Percentiles rank a stretch among this genome's conserved stretches.
These are phyloP conservation scores for Rhabdophis nuchalis DNA, from an alignment of 2,797 vertebrate genomes.

Conservation along the genomic window DNA sequence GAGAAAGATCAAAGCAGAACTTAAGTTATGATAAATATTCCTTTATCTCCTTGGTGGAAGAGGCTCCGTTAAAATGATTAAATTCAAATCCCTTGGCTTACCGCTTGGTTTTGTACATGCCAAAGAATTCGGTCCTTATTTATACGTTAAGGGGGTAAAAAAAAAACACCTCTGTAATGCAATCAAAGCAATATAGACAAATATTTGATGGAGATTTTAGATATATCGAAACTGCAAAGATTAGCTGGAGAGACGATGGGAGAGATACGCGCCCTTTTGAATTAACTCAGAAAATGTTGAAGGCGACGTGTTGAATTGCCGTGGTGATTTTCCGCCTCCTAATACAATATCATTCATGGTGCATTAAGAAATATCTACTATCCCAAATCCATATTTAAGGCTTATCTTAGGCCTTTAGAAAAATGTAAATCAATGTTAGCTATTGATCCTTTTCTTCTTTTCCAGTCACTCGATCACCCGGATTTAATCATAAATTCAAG, in stretches of 20 bases:
- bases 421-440: slow-evolving; percentile 28
- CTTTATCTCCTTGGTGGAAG: neutral
- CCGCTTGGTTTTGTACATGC: neutral
- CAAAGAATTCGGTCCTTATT: neutral
- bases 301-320: neutral
- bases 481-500: neutral
- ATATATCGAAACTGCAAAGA: neutral
- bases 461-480: neutral
- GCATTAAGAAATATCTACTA: neutral
- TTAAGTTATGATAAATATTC: neutral
- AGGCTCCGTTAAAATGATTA: neutral
- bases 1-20: neutral
- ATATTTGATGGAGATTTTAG: neutral
- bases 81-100: neutral
- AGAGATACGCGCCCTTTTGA: neutral
- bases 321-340: neutral
- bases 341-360: neutral
- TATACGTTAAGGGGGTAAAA: neutral
- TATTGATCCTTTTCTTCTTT: neutral
- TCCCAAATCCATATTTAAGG: neutral
- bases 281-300: neutral
- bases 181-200: neutral
- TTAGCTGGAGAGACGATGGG: neutral
- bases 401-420: slow-evolving; percentile 29
- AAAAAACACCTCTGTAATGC: neutral